Evolutionary conservation across 2,113 vertebrate species (phyloP).

Genomic region (Paradoxurus hermaphroditus): DNA sequence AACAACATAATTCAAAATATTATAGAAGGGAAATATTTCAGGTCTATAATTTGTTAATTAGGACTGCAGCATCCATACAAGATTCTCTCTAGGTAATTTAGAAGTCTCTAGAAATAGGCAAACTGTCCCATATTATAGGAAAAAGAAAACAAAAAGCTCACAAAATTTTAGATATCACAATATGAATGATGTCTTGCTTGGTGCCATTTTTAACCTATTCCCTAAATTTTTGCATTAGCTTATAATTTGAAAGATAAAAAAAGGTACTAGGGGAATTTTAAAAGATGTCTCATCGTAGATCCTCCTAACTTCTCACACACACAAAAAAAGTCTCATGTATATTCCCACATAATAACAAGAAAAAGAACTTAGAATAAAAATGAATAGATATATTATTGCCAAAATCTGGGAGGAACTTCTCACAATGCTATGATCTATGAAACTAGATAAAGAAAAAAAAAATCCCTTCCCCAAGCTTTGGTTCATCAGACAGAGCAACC

Average conservation of each 20-base stretch:
- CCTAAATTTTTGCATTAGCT: background rate
- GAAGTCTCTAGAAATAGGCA: background rate
- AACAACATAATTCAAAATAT: constrained; percentile 40
- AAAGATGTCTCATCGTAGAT: background rate
- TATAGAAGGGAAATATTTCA: background rate
- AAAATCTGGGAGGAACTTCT: constrained; percentile 17
- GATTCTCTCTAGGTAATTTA: background rate
- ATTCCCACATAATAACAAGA: constrained; percentile 2
- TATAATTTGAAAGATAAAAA: background rate
- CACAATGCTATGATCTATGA: background rate
- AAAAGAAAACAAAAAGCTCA: background rate
- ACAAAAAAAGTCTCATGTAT: background rate
- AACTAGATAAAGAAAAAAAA: background rate
- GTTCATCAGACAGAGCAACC: background rate
- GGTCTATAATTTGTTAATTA: constrained; percentile 10
- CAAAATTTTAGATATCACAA: background rate
- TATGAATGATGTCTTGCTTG: background rate
- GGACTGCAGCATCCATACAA: background rate
- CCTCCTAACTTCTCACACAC: background rate
- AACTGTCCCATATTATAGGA: background rate
- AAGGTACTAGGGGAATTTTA: background rate
- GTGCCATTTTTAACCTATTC: background rate
- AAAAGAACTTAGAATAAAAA: constrained; percentile 45
- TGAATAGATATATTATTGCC: background rate
- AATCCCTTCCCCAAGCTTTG: background rate